phyloP scores from a whole-genome alignment of 1,140 invertebrate genomes.

The Atta texana region DNA sequence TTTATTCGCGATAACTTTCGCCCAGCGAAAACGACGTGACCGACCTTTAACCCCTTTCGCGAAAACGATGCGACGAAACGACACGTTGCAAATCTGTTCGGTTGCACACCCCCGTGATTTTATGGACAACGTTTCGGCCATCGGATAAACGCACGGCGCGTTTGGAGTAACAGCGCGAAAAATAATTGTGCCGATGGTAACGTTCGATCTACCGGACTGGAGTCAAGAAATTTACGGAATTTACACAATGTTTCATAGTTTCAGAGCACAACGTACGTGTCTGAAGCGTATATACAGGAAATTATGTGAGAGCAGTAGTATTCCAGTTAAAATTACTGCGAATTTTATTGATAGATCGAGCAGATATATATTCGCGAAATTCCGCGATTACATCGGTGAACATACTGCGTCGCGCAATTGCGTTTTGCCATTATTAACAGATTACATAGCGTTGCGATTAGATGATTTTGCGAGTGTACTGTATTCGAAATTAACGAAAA shows the following conservation, averaged over 20 bases:
- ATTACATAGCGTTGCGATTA: slow-evolving; percentile 27
- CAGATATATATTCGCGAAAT: slow-evolving; percentile 47
- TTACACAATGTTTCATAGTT: slow-evolving; percentile 37
- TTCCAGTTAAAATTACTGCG: slow-evolving; percentile 33
- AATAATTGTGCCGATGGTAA: slow-evolving; percentile 44
- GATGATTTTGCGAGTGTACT: slow-evolving; percentile 13
- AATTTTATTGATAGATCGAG: slow-evolving; percentile 37
- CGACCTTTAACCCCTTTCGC: slow-evolving; percentile 32
- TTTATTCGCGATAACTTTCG: slow-evolving; percentile 65
- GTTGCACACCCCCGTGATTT: slow-evolving; percentile 9
- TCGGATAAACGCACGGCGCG: slow-evolving; percentile 32
- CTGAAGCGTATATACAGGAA: slow-evolving; percentile 8
- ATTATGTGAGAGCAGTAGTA: slow-evolving; percentile 32
- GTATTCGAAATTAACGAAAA: background rate
- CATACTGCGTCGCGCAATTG: background rate
- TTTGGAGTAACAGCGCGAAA: slow-evolving; percentile 20
- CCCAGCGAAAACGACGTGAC: slow-evolving; percentile 17
- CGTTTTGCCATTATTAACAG: slow-evolving; percentile 24
- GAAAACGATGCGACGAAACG: background rate
- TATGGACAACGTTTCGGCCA: background rate
- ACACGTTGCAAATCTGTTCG: background rate
- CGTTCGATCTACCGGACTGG: slow-evolving; percentile 34
- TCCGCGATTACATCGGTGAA: slow-evolving; percentile 1
- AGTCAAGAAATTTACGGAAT: slow-evolving; percentile 58
- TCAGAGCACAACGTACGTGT: slow-evolving; percentile 1